Evolutionary conservation across 1,140 invertebrate genomes (phyloP), one percentile per base, ranked within the genome.

Genomic region (Diachasma alloeum): DNA sequence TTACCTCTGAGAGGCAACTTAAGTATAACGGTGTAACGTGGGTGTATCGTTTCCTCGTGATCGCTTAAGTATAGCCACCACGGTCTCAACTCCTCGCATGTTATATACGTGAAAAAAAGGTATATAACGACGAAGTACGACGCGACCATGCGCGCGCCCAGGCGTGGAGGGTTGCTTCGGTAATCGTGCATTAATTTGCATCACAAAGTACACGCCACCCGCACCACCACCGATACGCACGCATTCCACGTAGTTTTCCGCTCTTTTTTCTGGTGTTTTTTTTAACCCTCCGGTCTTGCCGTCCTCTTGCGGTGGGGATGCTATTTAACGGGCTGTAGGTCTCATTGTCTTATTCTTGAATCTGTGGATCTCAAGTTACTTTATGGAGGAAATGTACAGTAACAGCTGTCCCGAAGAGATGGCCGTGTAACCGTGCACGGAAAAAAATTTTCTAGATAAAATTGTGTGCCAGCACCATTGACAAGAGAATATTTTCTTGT

Each of bases 111-210:
- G 48, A 56, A 78, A 26, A 8, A 26, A 15, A 63, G 59, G 67
- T 46, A 74, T 69, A 48, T 73, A 72, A 76, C 73, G 74, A 71
- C 74, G 72, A 70, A 39, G 66, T 75, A 68, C 24, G 63, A 48
- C 48, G 68, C 53, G 53, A 39, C 1, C 24, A 37, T 53, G 39
- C 44, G 74, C 79, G 76, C 77, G 69, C 74, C 75, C 56, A 75
- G 77, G 80, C 73, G 53, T 72, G 46, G 76, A 77, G 83, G 84
- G 81, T 81, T 79, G 77, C 77, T 85, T 85, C 82, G 86, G 83
- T 88, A 87, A 88, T 88, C 87, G 86, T 83, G 86, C 87, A 87
- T 88, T 88, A 88, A 88, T 88, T 88, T 88, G 87, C 87, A 88
- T 88, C 84, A 82, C 85, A 83, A 87, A 87, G 82, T 86, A 85